Base-by-base conservation (phyloP, 2,888 invertebrate genomes). In the Heteropelma amictum region DNA sequence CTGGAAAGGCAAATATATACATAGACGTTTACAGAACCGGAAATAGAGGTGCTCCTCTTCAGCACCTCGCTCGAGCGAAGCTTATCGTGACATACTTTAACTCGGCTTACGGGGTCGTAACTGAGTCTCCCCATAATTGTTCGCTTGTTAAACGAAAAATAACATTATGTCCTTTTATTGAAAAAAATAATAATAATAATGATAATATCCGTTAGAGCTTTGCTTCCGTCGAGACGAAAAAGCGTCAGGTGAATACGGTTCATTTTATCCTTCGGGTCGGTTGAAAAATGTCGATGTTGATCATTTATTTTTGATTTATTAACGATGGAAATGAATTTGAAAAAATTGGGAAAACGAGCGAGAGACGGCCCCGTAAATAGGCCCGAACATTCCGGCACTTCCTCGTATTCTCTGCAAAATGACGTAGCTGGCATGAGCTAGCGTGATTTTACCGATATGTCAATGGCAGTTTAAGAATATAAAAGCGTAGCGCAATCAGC, bases 401-500 rank as follows among this genome's bases (percentile, higher is more conserved):
- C 69, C 63, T 69, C 54, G 56, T 58, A 67, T 67, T 64, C 38
- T 49, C 64, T 49, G 12, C 12, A 58, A 42, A 47, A 49, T 58
- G 30, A 35, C 40, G 42, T 72, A 67, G 58, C 42, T 68, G 64
- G 54, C 60, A 21, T 30, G 45, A 47, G 30, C 28, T 58, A 35
- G n/a, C n/a, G n/a, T 60, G 54, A 45, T 26, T 65, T 26, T 26
- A 33, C 23, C 33, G 26, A 68, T 19, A 68, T 80, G 65, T 80
- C 77, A 82, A 81, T 81, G 76, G 78, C 78, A 81, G 77, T 78
- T 78, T 77, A 79, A 42, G 71, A 79, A 80, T 33, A n/a, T 28
- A 56, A 71, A 84, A 76, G 84, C 85, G 83, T 84, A 85, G 84
- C 77, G 85, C 84, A 85, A 86, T 86, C 84, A 86, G 80, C 81